These are phyloP conservation scores for Resseliella maxima DNA, from an alignment of 2,888 invertebrate genomes.

Conservation along the genomic window DNA sequence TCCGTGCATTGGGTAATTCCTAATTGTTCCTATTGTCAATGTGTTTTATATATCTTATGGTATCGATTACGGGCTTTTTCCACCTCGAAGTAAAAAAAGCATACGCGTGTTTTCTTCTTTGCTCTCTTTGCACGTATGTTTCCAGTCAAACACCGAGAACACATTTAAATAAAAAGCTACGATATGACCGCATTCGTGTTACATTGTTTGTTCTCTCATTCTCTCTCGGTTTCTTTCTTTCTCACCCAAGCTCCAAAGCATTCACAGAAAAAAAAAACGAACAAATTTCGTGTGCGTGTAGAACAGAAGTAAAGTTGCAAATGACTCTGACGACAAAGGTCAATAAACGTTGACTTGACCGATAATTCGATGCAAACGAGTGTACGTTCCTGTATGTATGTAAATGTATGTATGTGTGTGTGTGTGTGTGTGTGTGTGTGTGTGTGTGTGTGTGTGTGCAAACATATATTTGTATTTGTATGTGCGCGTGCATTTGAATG, in stretches of 20 bases:
- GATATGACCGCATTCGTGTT: too few species aligned
- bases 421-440: neutral
- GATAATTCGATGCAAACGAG: neutral
- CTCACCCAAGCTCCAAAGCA: neutral
- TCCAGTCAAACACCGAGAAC: too few species aligned
- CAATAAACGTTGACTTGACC: slow-evolving; percentile 55
- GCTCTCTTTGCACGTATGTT: too few species aligned
- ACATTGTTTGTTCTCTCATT: neutral
- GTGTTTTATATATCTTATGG: neutral
- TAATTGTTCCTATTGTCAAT: neutral
- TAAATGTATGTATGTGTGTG: neutral
- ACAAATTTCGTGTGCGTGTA: slow-evolving; percentile 37
- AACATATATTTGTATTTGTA: neutral
- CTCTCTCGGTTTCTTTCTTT: neutral
- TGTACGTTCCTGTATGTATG: neutral
- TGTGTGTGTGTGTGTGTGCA: neutral
- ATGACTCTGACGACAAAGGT: slow-evolving; percentile 46
- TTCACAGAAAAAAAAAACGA: neutral
- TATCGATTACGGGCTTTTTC: slow-evolving; percentile 9
- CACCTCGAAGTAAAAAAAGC: neutral
- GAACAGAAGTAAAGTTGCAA: slow-evolving; percentile 24
- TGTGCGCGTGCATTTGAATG: neutral
- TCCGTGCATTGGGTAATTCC: neutral
- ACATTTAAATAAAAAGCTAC: too few species aligned
- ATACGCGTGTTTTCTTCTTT: too few species aligned